Evolutionary conservation across 2,797 vertebrate genomes (phyloP).

Genomic region (Coregonus sp.): DNA sequence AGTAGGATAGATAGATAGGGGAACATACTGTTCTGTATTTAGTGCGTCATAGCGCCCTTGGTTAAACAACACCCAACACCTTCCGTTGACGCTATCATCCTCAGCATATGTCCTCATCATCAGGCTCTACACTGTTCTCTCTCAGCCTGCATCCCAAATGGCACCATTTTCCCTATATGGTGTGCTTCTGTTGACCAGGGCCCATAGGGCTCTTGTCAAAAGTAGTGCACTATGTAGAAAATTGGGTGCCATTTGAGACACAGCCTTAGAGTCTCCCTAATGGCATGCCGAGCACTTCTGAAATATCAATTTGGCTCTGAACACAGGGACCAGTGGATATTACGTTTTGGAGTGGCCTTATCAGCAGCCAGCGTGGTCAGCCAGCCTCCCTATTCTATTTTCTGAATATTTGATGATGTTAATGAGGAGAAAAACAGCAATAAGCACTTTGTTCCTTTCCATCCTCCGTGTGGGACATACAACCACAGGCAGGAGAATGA

Average conservation of each 20-base stretch:
- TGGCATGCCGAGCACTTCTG: slow-evolving; percentile 58
- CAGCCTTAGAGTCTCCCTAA: background rate
- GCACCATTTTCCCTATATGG: background rate
- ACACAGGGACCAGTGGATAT: slow-evolving; percentile 6
- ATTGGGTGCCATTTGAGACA: background rate
- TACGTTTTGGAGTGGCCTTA: slow-evolving; percentile 53
- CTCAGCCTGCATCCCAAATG: background rate
- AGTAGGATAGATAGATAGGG: too few relatives aligned
- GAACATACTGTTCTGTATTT: too few relatives aligned
- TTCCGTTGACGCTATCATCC: too few relatives aligned
- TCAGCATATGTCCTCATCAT: too few relatives aligned
- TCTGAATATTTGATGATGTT: slow-evolving; percentile 77
- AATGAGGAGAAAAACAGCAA: slow-evolving; percentile 71
- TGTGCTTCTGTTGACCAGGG: background rate
- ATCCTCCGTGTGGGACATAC: background rate
- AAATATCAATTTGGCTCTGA: slow-evolving; percentile 71
- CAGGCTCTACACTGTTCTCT: too few relatives aligned
- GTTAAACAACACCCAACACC: too few relatives aligned
- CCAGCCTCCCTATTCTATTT: slow-evolving; percentile 48
- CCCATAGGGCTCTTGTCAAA: background rate
- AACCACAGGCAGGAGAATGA: background rate
- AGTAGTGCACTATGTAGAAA: background rate
- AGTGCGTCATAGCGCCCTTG: too few relatives aligned
- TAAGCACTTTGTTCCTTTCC: slow-evolving; percentile 72
- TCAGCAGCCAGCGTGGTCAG: slow-evolving; percentile 54